Base-by-base conservation (phyloP, 2,888 invertebrate species). In the Drosophila helvetica region DNA sequence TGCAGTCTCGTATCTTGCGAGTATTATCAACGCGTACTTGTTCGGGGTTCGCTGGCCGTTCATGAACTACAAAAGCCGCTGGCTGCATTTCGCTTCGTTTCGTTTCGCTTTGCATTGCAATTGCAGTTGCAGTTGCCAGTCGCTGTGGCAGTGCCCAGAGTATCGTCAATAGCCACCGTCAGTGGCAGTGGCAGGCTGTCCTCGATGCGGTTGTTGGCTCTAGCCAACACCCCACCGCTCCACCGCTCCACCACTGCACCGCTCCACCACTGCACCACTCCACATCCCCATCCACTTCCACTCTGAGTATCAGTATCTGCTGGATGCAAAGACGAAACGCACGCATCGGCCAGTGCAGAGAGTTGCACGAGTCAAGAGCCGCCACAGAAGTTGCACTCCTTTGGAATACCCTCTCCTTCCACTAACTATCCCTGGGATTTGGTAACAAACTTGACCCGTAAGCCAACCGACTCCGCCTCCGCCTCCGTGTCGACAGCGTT, bases 11-110 rank as follows among this genome's bases (percentile, higher is more conserved):
- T 78, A 77, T 80, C 74, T 77, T 81, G 38, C 15, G 38, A 33
- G 33, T 15, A 81, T 80, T 81, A 81, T 81, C 81, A 80, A 72
- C 70, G 63, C 43, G 62, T 68, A 5, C 61, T 80, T 78, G 15
- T 5, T 38, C 15, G 38, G n/a, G 15, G 82, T 83, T 83, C 82
- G 82, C 79, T 83, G 86, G 70, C 82, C 82, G 82, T 83, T 83
- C 82, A 83, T 83, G 82, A 83, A 83, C 82, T 83, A 85, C 82
- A 83, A 83, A 85, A 78, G 82, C 82, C 75, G 85, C 75, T 85
- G 82, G 65, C 66, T 69, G 75, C 70, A 66, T 53, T 54, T 59
- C 58, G 75, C 55, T 58, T 54, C 58, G 75, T 58, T 58, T 54
- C 25, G 27, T 8, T 27, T 27, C 8, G 27, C 8, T 8, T 27